Evolutionary conservation across 1,140 invertebrate genomes (phyloP), one percentile per base, ranked within the genome.

Genomic region (Drosophila miranda): DNA sequence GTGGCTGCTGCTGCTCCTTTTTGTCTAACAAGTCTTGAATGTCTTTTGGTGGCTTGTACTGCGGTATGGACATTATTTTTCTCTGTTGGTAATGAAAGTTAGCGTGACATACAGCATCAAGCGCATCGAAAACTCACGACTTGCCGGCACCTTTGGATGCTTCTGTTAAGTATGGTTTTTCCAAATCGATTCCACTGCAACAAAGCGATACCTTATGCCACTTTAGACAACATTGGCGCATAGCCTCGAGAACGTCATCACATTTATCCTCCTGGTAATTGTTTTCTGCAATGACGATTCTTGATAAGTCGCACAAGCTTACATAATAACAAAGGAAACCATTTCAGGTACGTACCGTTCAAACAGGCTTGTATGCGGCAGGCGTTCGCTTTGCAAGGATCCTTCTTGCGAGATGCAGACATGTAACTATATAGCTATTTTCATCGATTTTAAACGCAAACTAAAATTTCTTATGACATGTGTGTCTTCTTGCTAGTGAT

Each of bases 341-440:
- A 53, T 43, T 52, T 26, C 21, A 34, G 14, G 8, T 19, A 54
- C 91, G 93, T 91, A 96, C 95, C 94, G 92, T 92, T 92, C 66
- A 96, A 93, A 90, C 95, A 96, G 78, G 92, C 93, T 92, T 96
- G 95, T 76, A 96, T 94, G 75, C 93, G 93, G 90, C 95, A 96
- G 48, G 95, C 95, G 75, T 93, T 93, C 84, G 89, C 90, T 92
- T 96, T 96, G 88, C 95, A 96, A 8, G 95, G 95, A 92, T 96
- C 95, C 78, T 92, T 93, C 78, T 92, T 93, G 49, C 75, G 42
- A 38, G 52, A 66, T 11, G 63, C 56, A 68, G 83, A 76, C 89
- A 90, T 90, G 53, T 71, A 80, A 50, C 34, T 6, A 16, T 7
- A 13, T 0, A 9, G 26, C 6, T 16, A 19, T 16, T 34, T 42